These are phyloP conservation scores for Aporophyla lueneburgensis DNA, from an alignment of 2,888 invertebrate species.

Conservation along the genomic window DNA sequence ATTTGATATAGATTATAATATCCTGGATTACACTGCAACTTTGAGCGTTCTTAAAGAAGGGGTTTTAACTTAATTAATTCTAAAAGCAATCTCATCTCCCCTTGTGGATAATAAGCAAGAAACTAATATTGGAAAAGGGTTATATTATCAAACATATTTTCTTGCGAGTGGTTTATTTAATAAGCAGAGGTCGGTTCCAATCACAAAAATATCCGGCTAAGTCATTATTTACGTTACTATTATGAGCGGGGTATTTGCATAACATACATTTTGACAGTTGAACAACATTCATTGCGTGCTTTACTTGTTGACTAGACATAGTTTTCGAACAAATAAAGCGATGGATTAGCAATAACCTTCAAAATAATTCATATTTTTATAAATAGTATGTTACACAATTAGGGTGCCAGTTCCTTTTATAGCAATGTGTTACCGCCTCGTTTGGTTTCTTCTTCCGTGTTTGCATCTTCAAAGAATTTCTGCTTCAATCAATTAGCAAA, in stretches of 20 bases:
- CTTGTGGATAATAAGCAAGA: conserved; percentile 9
- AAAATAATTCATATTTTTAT: too few species aligned
- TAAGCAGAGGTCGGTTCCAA: neutral
- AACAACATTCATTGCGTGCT: too few species aligned
- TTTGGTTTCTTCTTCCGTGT: conserved; percentile 5
- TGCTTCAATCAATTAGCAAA: conserved; percentile 34
- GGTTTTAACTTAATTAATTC: conserved; percentile 27
- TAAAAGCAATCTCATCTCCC: conserved; percentile 13
- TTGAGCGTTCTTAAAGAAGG: neutral
- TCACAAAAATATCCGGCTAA: neutral
- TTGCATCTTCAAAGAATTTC: neutral
- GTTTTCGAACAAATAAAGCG: too few species aligned
- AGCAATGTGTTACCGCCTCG: neutral
- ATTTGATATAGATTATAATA: neutral
- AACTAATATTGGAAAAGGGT: conserved; percentile 24
- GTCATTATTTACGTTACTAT: neutral
- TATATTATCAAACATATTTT: neutral
- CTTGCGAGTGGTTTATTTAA: neutral
- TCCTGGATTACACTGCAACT: neutral
- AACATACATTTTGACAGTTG: too few species aligned
- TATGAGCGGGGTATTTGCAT: too few species aligned
- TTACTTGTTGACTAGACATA: too few species aligned
- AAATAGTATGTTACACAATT: too few species aligned
- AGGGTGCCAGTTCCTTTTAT: neutral
- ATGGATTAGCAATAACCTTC: too few species aligned